Evolutionary conservation across 2,888 invertebrate species (phyloP), one percentile per base, ranked within the genome.

Genomic region (Cerastis rubricosa): DNA sequence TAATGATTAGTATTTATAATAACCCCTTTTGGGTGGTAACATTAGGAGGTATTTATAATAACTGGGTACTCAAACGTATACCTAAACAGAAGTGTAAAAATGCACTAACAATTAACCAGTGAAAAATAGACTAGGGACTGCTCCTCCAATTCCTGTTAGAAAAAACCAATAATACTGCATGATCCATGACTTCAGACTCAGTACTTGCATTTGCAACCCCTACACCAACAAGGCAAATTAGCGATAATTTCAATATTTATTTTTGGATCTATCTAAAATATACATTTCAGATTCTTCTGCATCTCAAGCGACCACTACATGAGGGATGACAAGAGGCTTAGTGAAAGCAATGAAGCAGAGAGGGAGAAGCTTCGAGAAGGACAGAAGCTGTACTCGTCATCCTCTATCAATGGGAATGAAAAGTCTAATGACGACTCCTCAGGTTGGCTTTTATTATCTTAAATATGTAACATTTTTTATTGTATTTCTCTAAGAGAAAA

Each of bases 401-500:
- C 97, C 0, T 96, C 97, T 25, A 97, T 97, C 84, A 97, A 97
- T 74, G 96, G 96, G n/a, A 96, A 97, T 80, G 97, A 97, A 85
- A 97, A 97, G 86, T 96, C 96, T 0, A 97, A 97, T 81, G 97
- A 97, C 72, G 97, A 97, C 87, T 97, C 97, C 51, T 97, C 97
- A 89, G 97, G 97, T 97, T 91, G 84, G 22, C 17, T 64, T 35
- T 35, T 61, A 61, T 4, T 29, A 67, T 40, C 8, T 25, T 66
- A 25, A n/a, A 6, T 19, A 25, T 12, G 29, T 19, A 40, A 61
- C 6, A 3, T 25, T 40, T 19, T 17, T 12, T 4, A 14, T 40
- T 9, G 19, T 19, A 14, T 40, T 71, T 25, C 9, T 14, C 0
- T 2, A 47, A 14, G 9, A 49, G 35, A 25, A 40, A 68, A 35